A percentile compares a stretch with the other conserved stretches of the same genome.
Conservation (phyloP, 2,888 invertebrate species). For the Thelaira solivaga region DNA sequence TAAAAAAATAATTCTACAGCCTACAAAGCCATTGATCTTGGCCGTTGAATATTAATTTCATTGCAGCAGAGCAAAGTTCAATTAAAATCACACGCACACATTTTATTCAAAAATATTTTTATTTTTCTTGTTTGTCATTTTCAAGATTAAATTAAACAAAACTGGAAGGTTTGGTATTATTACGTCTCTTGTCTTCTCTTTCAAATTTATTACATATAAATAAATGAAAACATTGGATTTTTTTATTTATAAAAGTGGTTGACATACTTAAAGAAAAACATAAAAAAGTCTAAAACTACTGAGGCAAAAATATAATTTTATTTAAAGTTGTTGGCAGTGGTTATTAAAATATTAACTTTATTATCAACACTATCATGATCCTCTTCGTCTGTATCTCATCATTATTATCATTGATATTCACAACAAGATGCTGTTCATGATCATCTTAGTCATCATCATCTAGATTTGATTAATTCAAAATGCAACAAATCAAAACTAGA, state of each 20-base stretch:
- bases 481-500: conserved; percentile 62
- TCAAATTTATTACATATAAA: neutral
- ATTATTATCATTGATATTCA: neutral
- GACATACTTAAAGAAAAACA: no score
- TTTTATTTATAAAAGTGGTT: conserved; percentile 13
- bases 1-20: neutral
- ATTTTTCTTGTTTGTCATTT: neutral
- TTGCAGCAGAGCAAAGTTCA: no score
- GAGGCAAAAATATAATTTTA: no score
- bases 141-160: conserved; percentile 12
- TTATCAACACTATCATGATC: neutral
- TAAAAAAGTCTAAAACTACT: no score
- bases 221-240: conserved; percentile 28
- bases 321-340: no score
- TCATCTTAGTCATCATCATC: neutral
- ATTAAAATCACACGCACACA: neutral
- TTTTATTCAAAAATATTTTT: neutral
- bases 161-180: conserved; percentile 51
- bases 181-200: conserved; percentile 2
- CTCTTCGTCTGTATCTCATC: neutral
- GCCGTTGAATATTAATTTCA: conserved; percentile 8
- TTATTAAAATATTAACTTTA: no score
- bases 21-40: conserved; percentile 55
- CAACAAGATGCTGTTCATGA: neutral
- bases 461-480: conserved; percentile 55